phyloP scores from a whole-genome alignment of 2,888 invertebrate genomes.

The Acleris laterana region DNA sequence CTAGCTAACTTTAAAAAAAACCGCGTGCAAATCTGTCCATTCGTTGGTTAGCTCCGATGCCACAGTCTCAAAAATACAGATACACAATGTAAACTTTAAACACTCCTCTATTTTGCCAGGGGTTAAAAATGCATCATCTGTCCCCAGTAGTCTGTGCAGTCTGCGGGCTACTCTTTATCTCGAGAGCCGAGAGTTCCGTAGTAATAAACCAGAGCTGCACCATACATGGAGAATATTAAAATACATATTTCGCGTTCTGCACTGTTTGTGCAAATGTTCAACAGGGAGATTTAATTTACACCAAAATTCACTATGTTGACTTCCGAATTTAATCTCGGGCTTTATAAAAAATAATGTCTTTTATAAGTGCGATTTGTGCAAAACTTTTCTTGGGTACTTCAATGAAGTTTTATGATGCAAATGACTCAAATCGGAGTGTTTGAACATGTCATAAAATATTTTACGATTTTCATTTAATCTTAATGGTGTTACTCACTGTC shows the following conservation, averaged over 20 bases:
- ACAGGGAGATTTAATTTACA: slow-evolving; percentile 23
- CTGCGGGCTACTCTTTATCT: slow-evolving; percentile 56
- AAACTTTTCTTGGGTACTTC: background rate
- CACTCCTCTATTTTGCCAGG: too few species aligned
- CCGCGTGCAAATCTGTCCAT: too few species aligned
- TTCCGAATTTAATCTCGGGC: background rate
- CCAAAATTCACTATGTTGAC: slow-evolving; percentile 4
- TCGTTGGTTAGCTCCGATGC: too few species aligned
- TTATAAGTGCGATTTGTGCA: background rate
- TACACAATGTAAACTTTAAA: background rate
- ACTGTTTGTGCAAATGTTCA: slow-evolving; percentile 39
- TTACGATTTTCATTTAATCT: background rate
- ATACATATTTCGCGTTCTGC: slow-evolving; percentile 50
- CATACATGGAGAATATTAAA: slow-evolving; percentile 42
- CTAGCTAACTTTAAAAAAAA: too few species aligned
- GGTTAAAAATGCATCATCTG: slow-evolving; percentile 10
- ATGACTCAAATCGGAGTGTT: background rate
- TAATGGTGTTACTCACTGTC: background rate
- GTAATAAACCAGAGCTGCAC: slow-evolving; percentile 60
- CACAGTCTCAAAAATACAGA: too few species aligned
- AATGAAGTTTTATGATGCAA: background rate
- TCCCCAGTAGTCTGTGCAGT: slow-evolving; percentile 11
- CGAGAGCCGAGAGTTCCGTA: slow-evolving; percentile 58
- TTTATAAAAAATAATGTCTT: background rate
- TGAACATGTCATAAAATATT: too few species aligned